Evolutionary conservation across 2,113 vertebrate species (phyloP).

Genomic region (Misgurnus anguillicaudatus): DNA sequence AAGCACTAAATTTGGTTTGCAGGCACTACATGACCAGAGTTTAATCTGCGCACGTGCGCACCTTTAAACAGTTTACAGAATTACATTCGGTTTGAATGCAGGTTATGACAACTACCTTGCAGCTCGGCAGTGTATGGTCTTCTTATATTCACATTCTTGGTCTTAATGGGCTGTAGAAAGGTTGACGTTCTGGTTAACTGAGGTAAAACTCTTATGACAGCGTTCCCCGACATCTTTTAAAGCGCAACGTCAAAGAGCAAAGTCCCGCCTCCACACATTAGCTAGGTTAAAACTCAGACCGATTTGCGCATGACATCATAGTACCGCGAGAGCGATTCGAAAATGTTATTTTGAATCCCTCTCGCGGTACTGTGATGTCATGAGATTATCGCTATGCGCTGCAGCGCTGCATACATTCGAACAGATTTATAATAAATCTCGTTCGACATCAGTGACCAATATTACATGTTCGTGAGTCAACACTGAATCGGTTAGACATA

Average conservation of each 20-base stretch:
- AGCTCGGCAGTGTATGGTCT: background rate
- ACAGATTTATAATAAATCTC: background rate
- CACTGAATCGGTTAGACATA: background rate
- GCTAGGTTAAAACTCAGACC: no score
- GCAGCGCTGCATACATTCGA: no score
- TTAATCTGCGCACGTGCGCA: background rate
- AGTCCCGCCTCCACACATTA: background rate
- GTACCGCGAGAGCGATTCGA: no score
- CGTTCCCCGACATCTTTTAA: slow-evolving; percentile 17
- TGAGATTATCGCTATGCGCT: no score
- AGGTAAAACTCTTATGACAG: slow-evolving; percentile 2
- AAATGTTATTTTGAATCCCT: no score
- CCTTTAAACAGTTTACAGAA: no score
- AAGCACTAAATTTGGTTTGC: background rate
- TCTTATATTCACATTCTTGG: slow-evolving; percentile 16
- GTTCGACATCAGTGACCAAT: background rate
- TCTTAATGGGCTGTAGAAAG: background rate
- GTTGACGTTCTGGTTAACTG: background rate
- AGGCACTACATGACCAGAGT: background rate
- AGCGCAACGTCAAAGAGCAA: background rate
- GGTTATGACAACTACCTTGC: background rate
- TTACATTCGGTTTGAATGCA: background rate
- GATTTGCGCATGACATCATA: no score
- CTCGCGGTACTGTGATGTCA: no score
- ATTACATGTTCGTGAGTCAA: background rate